Evolutionary conservation across 2,888 invertebrate species (phyloP).

Genomic region (Apamea crenata): DNA sequence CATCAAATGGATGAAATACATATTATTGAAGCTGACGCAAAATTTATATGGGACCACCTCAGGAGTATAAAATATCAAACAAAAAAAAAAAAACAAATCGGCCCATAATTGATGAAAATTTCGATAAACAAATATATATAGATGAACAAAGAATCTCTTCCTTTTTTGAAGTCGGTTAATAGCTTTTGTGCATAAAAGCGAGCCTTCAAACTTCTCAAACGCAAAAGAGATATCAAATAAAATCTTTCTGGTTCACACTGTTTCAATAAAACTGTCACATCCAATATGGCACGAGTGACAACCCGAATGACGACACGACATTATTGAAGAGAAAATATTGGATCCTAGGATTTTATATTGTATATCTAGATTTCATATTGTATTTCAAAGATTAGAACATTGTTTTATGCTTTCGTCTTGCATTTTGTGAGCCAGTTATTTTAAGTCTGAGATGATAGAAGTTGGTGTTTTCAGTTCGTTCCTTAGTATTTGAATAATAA

Average conservation of each 20-base stretch:
- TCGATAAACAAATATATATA: background rate
- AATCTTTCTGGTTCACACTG: constrained; percentile 68
- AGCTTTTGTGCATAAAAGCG: background rate
- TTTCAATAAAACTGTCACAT: constrained; percentile 80
- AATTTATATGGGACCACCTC: too few relatives aligned
- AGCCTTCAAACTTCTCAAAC: constrained; percentile 22
- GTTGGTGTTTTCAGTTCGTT: background rate
- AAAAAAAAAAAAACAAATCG: background rate
- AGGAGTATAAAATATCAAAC: too few relatives aligned
- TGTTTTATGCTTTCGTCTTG: constrained; percentile 2
- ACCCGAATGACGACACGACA: constrained; percentile 69
- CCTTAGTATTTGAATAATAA: background rate
- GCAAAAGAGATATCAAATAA: constrained; percentile 51
- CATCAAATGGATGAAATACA: background rate
- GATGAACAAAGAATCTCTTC: background rate
- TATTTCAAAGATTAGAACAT: constrained; percentile 2
- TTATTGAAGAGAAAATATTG: constrained; percentile 74
- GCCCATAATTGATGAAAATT: background rate
- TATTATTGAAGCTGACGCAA: too few relatives aligned
- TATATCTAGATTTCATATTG: constrained; percentile 35
- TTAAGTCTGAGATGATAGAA: background rate
- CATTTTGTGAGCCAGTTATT: background rate
- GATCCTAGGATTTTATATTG: constrained; percentile 50
- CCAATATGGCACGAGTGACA: constrained; percentile 78
- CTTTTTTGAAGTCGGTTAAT: background rate